Base-by-base conservation (phyloP, 2,113 vertebrate genomes). In the Pheucticus melanocephalus region DNA sequence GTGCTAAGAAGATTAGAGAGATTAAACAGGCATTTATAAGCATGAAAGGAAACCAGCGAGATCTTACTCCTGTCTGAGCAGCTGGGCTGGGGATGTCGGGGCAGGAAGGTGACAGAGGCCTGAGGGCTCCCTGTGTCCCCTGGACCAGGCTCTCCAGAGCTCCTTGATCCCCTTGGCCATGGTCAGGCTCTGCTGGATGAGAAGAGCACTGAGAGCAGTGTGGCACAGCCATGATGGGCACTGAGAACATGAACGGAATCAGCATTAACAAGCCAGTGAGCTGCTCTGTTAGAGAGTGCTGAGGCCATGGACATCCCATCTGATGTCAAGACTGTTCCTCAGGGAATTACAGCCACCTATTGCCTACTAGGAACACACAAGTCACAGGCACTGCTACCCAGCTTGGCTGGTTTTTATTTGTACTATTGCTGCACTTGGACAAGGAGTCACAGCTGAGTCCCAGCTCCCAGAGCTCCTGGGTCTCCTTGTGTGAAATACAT, bases 81-180 rank as follows among this genome's bases (percentile, higher is more conserved):
- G 48, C 16, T 54, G 65, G 35, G 60, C 17, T 0, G 3, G 48
- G 18, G 25, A 23, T 33, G 12, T 1, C 0, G 4, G 59, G 25
- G 53, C 35, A 60, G 31, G 39, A 56, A 61, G 30, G 12, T 9
- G 27, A 47, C 0, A 0, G 53, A 48, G 25, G 4, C 18, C 39
- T 39, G 31, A 50, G 77, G 45, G 68, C 28, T 63, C 28, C 7
- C 11, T 2, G 22, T 12, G 22, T 12, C 50, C 31, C 7, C 28
- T 11, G 53, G 25, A 31, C 57, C 35, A 18, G 30, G 13, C 6
- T 11, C 50, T 48, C 31, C 54, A 25, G 28, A 63, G 16, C 37
- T 3, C 20, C 15, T 1, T 56, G 35, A 57, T 84, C 18, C 54
- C 2, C 0, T 2, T 57, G 7, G 11, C 39, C 33, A 5, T 2